Evolutionary conservation across 1,140 invertebrate genomes (phyloP), one percentile per base, ranked within the genome.

Genomic region (Caligus rogercresseyi): DNA sequence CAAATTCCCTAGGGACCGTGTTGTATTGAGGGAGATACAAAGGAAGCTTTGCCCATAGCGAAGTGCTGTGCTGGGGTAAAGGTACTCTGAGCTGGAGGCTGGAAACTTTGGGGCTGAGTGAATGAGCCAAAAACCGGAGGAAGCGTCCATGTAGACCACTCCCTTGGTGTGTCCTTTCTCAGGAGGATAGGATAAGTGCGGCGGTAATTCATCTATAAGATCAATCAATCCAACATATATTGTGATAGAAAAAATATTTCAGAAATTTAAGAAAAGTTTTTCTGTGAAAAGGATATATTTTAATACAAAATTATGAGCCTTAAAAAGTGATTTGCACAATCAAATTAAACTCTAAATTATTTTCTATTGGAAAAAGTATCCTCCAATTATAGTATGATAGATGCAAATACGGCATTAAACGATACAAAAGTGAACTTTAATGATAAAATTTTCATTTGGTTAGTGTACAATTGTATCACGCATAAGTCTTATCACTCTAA

Each of bases 31-130:
- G 0, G 83, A 84, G 25, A 94, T 76, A 71, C 91, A 96, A 0
- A 95, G 74, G 66, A 91, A 84, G 25, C 82, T 85, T 73, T 96
- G 92, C 0, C 90, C 91, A 73, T 84, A 87, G 13, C 74, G 71
- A 62, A 73, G 73, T 0, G 84, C 89, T 1, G 80, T 82, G 0
- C 74, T 56, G 13, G 89, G 88, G 74, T 87, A 94, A 4, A 67
- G 70, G 70, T 91, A 94, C 71, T 14, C 72, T 69, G 67, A 13
- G 79, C 79, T 19, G 77, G 57, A 13, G 0, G 79, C 77, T 11
- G 87, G 87, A 75, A 83, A 95, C 67, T 81, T 78, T 0, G 91
- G 91, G 13, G 91, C 85, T 58, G 89, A 94, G 72, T 95, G 91
- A 16, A 93, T 79, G 52, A 95, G 69, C 89, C 90, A 95, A 67